Base-by-base conservation (phyloP, 2,888 invertebrate genomes). In the Peribatodes rhomboidaria region DNA sequence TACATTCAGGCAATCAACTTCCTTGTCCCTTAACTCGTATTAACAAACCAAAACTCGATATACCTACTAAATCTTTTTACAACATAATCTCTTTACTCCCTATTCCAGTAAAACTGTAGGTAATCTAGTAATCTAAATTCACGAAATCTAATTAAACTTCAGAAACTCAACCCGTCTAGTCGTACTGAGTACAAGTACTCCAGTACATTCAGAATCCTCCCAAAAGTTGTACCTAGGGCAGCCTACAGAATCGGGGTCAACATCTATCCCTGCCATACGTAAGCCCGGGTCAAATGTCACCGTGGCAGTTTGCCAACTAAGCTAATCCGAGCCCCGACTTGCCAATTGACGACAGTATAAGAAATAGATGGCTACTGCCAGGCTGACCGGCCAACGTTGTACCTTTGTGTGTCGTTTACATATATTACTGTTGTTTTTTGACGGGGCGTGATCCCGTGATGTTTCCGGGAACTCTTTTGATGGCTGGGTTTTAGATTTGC, bases 231-330 rank as follows among this genome's bases (percentile, higher is more conserved):
- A 65, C 65, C 66, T 61, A 61, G 59, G 53, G 50, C 56, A 57
- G 54, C 53, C 67, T 67, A 60, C 60, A 61, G 62, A 56, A 68
- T 57, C 46, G 58, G 61, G 71, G 73, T 74, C 73, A 74, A 70
- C 70, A 65, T 66, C 67, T 63, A 70, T 68, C 62, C 69, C 67
- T 41, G 69, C 65, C 63, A 70, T 71, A 67, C 71, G 71, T 75
- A 75, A 75, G 69, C 64, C 65, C 58, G 66, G 70, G 75, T 75
- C 71, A 72, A 73, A 71, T 69, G 72, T 71, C 71, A 69, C 68
- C 18, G 64, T 82, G 84, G 85, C 84, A 73, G 72, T 55, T 69
- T 78, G 85, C 84, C 85, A 85, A 79, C 77, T 76, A 74, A 78
- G 79, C 80, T 82, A 79, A 83, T 80, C 80, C 80, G 77, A 70